Percentiles rank a stretch among this genome's conserved stretches.
These are phyloP conservation scores for Ridgeia piscesae DNA, from an alignment of 1,140 invertebrate genomes.

Conservation along the genomic window DNA sequence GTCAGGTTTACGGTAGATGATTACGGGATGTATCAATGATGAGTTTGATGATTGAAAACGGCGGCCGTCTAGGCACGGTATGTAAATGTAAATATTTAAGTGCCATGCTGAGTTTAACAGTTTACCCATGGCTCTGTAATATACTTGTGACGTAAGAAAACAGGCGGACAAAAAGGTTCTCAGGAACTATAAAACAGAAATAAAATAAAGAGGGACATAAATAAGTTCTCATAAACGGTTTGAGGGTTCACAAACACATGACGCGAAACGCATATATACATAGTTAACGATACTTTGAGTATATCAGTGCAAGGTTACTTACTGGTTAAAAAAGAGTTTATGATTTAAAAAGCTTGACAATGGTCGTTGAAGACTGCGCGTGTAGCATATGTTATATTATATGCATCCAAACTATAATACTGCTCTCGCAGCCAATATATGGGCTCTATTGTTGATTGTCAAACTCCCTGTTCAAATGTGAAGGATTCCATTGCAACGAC, in stretches of 20 bases:
- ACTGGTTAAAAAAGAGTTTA: background rate
- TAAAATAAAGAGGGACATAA: background rate
- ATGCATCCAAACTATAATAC: background rate
- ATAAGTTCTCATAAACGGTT: background rate
- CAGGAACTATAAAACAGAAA: background rate
- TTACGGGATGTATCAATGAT: background rate
- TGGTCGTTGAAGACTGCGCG: background rate
- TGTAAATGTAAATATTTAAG: background rate
- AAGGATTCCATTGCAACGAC: no score
- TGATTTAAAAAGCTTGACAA: background rate
- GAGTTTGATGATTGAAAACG: background rate
- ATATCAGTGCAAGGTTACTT: background rate
- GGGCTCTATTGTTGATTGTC: no score
- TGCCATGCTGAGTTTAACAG: background rate
- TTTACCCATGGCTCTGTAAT: background rate
- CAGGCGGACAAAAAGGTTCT: background rate
- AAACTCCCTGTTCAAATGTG: no score
- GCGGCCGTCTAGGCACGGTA: background rate
- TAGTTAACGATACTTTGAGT: background rate
- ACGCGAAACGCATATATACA: background rate
- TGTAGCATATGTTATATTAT: background rate
- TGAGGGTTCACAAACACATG: no score
- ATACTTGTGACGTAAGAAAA: background rate
- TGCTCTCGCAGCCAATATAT: no score
- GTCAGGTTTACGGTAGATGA: background rate